Conservation (phyloP, 2,888 invertebrate genomes). For the Tenodera sinensis region DNA sequence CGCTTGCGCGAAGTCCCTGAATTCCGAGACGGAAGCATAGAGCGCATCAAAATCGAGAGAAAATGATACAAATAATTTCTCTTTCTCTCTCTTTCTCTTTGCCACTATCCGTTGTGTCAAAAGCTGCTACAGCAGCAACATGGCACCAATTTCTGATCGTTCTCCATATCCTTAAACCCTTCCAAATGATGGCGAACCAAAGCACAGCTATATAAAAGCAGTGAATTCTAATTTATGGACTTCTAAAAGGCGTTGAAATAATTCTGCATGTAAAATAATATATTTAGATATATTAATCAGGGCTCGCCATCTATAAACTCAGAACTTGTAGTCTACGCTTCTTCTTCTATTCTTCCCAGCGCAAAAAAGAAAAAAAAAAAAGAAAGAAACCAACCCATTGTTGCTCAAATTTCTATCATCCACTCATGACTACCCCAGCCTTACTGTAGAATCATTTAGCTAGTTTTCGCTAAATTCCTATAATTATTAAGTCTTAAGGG, state of each 20-base stretch:
- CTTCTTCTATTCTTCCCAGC: background rate
- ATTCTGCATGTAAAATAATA: background rate
- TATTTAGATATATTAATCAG: background rate
- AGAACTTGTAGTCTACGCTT: background rate
- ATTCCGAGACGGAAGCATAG: background rate
- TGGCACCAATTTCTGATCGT: background rate
- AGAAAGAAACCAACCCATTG: too few species aligned
- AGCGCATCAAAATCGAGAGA: background rate
- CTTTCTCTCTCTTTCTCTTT: background rate
- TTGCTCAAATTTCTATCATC: background rate
- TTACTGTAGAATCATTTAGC: background rate
- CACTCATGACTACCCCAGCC: background rate
- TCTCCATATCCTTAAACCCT: background rate
- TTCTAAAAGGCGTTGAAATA: background rate
- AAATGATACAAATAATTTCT: background rate
- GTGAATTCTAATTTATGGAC: background rate
- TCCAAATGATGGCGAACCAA: background rate
- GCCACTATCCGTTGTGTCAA: background rate
- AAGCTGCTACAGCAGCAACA: background rate
- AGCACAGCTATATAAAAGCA: background rate
- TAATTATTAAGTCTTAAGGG: background rate
- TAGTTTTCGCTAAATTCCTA: background rate
- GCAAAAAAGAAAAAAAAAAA: background rate
- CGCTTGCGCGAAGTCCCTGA: background rate
- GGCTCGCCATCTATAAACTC: background rate